Percentiles rank a stretch among this genome's conserved stretches.
Conservation (phyloP, 1,140 invertebrate genomes). For the Drosophila neocordata region DNA sequence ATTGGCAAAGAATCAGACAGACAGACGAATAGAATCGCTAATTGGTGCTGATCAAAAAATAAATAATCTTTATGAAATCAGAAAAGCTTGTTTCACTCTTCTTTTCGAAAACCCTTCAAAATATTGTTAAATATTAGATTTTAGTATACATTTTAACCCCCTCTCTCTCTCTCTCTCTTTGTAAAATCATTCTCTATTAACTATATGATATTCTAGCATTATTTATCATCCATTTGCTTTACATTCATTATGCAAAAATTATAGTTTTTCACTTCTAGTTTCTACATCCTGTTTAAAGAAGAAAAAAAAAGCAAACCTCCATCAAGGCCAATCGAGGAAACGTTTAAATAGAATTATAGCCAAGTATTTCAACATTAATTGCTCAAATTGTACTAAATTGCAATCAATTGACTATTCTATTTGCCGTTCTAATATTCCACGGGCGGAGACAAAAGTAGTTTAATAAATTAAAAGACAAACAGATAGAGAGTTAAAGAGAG, state of each 20-base stretch:
- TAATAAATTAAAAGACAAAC: constrained; percentile 37
- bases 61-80: too few species aligned
- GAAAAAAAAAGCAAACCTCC: constrained; percentile 15
- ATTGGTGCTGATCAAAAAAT: too few species aligned
- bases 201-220: background rate
- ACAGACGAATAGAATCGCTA: too few species aligned
- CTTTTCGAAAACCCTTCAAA: too few species aligned
- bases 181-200: background rate
- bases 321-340: constrained; percentile 55
- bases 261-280: constrained; percentile 48
- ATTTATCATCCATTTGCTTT: constrained; percentile 24
- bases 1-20: too few species aligned
- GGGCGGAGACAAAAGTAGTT: constrained; percentile 27
- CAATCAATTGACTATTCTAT: constrained; percentile 33
- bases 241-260: constrained; percentile 44
- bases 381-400: constrained; percentile 54
- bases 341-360: constrained; percentile 48
- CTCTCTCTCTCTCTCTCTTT: too few species aligned
- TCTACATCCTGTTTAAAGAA: constrained; percentile 56
- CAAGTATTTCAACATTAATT: constrained; percentile 51
- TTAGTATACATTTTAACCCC: too few species aligned
- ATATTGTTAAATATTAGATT: too few species aligned
- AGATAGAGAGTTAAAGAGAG: background rate
- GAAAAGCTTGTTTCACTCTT: too few species aligned
- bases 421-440: constrained; percentile 42